These are phyloP conservation scores for Agrotis ipsilon DNA, from an alignment of 2,888 invertebrate species.

Conservation along the genomic window DNA sequence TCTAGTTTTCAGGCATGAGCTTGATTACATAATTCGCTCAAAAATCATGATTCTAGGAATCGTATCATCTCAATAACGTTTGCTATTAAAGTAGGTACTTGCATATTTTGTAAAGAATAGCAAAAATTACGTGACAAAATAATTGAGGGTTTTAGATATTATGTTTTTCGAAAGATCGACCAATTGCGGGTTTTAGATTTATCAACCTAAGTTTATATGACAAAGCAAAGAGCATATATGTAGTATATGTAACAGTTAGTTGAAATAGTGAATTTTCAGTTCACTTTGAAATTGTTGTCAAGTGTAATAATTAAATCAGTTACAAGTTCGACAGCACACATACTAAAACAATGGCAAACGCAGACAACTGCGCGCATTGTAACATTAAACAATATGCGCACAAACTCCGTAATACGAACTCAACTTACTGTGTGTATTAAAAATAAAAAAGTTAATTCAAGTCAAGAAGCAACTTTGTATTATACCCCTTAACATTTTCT, in stretches of 20 bases:
- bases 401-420: slow-evolving; percentile 18
- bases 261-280: not conserved
- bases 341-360: slow-evolving; percentile 7
- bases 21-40: not conserved
- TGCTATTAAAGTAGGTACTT: not conserved
- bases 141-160: not conserved
- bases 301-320: not conserved
- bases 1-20: too few species aligned
- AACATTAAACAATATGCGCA: slow-evolving; percentile 20
- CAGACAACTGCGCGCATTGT: not conserved
- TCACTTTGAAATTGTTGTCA: not conserved
- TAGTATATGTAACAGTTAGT: not conserved
- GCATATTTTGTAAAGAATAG: not conserved
- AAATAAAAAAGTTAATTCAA: slow-evolving; percentile 54
- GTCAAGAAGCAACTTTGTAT: slow-evolving; percentile 39
- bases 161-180: too few species aligned
- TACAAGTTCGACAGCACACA: not conserved
- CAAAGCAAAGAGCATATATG: too few species aligned
- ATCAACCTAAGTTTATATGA: too few species aligned
- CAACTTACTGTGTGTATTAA: slow-evolving; percentile 29
- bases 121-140: not conserved
- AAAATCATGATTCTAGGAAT: not conserved
- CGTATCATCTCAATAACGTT: too few species aligned
- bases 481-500: slow-evolving; percentile 43
- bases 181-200: not conserved